Percentiles rank a stretch among this genome's conserved stretches.
phyloP scores from a whole-genome alignment of 2,888 invertebrate genomes.

The Brenthis daphne region DNA sequence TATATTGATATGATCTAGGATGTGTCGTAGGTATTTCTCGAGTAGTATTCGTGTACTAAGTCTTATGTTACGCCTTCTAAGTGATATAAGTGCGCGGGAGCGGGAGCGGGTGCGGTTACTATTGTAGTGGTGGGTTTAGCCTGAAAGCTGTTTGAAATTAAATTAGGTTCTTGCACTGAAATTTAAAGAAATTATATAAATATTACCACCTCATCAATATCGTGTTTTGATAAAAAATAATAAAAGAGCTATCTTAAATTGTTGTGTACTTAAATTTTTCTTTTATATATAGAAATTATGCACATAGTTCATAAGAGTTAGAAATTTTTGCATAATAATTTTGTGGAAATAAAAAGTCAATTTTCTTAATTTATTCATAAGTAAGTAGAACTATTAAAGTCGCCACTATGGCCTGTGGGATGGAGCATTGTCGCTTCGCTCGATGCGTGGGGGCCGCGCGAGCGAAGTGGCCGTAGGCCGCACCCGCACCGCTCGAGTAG shows the following conservation, averaged over 20 bases:
- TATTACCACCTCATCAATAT: no score
- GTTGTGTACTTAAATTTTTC: no score
- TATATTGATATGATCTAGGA: constrained; percentile 83
- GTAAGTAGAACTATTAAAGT: not conserved
- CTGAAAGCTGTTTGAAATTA: not conserved
- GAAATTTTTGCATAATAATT: no score
- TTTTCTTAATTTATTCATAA: not conserved
- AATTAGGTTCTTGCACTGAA: not conserved
- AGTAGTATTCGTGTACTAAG: constrained; percentile 80
- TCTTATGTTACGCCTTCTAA: constrained; percentile 79
- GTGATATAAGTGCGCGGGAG: constrained; percentile 46
- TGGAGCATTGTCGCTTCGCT: constrained; percentile 27
- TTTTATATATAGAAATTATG: no score
- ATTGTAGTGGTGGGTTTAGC: not conserved
- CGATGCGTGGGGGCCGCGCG: constrained; percentile 26
- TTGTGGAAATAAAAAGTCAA: no score
- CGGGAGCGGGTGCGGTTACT: constrained; percentile 34
- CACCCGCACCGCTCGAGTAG: constrained; percentile 55
- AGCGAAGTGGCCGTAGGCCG: constrained; percentile 34
- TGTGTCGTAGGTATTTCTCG: constrained; percentile 80
- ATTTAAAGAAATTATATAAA: not conserved
- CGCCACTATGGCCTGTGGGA: constrained; percentile 3
- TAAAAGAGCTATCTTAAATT: no score
- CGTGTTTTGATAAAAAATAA: no score
- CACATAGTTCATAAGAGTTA: no score